Evolutionary conservation across 2,797 vertebrate species (phyloP).

Genomic region (Neosilurus hyrtlii): DNA sequence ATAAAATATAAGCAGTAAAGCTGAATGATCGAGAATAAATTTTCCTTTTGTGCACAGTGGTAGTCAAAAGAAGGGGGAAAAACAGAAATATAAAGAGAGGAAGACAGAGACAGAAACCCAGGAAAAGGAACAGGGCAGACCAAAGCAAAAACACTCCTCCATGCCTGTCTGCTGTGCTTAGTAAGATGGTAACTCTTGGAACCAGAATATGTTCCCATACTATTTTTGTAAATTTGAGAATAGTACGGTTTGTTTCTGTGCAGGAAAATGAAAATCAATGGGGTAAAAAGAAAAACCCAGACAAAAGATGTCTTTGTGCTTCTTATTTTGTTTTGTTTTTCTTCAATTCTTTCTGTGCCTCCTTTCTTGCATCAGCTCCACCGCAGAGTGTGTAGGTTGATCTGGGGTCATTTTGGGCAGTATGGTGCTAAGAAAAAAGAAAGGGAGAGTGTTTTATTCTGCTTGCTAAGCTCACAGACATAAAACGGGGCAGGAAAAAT

Average conservation of each 20-base stretch:
- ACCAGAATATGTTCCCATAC: slow-evolving; percentile 2
- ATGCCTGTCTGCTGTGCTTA: not conserved
- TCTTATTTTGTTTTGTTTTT: not conserved
- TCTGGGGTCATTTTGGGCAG: slow-evolving; percentile 2
- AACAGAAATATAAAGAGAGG: slow-evolving; percentile 6
- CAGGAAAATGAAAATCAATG: not conserved
- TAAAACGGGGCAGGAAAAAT: slow-evolving; percentile 27
- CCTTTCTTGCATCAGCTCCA: not conserved
- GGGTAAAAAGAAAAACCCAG: not conserved
- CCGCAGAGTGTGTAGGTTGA: not conserved
- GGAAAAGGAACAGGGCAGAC: not conserved
- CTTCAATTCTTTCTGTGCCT: too few species aligned
- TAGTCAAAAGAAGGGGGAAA: slow-evolving; percentile 8
- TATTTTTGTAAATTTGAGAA: slow-evolving; percentile 12
- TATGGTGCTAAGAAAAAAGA: not conserved
- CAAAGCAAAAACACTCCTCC: slow-evolving; percentile 3
- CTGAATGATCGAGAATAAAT: slow-evolving; percentile 49
- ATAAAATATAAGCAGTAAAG: slow-evolving; percentile 46
- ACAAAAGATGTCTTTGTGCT: not conserved
- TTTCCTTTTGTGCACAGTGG: slow-evolving; percentile 51
- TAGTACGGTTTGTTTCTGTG: not conserved
- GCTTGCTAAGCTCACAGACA: slow-evolving; percentile 31
- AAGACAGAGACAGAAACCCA: slow-evolving; percentile 4
- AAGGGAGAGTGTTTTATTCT: slow-evolving; percentile 1
- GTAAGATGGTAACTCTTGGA: not conserved